These are phyloP conservation scores for Polypterus bichir DNA, from an alignment of 2,113 vertebrate genomes.

Conservation along the genomic window DNA sequence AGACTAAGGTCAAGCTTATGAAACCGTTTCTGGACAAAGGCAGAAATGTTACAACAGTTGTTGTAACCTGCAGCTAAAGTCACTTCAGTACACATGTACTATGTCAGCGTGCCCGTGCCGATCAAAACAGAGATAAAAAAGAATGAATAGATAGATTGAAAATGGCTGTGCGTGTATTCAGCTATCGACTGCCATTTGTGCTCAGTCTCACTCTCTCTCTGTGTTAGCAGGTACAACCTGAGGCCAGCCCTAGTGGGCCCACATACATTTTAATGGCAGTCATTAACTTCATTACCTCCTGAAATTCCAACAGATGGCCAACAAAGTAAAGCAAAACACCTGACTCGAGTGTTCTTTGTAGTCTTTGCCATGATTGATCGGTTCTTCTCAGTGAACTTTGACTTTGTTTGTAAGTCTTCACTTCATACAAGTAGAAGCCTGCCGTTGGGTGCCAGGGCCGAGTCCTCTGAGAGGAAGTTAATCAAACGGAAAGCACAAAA, in stretches of 20 bases:
- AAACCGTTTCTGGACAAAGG: too few relatives aligned
- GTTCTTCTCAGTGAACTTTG: constrained; percentile 33
- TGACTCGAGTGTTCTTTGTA: constrained; percentile 21
- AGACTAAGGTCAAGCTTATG: too few relatives aligned
- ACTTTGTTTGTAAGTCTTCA: constrained; percentile 21
- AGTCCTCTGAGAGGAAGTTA: not conserved
- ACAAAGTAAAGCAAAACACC: not conserved
- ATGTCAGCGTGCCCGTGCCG: too few relatives aligned
- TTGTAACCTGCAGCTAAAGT: too few relatives aligned
- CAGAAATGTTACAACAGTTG: too few relatives aligned
- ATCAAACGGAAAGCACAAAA: constrained; percentile 13
- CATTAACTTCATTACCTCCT: not conserved
- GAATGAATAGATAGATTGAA: too few relatives aligned
- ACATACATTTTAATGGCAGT: not conserved
- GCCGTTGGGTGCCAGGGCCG: constrained; percentile 18
- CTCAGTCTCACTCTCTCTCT: too few relatives aligned
- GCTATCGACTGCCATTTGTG: too few relatives aligned
- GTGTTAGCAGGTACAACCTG: too few relatives aligned
- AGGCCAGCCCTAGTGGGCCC: not conserved
- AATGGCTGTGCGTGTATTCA: too few relatives aligned
- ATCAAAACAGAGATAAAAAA: too few relatives aligned
- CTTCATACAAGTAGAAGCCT: constrained; percentile 10
- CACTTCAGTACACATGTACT: too few relatives aligned
- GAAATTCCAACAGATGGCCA: not conserved
- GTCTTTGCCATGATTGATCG: constrained; percentile 27